Percentiles rank a stretch among this genome's conserved stretches.
phyloP scores from a whole-genome alignment of 2,113 vertebrate species.

The Zosterops hypoxanthus region DNA sequence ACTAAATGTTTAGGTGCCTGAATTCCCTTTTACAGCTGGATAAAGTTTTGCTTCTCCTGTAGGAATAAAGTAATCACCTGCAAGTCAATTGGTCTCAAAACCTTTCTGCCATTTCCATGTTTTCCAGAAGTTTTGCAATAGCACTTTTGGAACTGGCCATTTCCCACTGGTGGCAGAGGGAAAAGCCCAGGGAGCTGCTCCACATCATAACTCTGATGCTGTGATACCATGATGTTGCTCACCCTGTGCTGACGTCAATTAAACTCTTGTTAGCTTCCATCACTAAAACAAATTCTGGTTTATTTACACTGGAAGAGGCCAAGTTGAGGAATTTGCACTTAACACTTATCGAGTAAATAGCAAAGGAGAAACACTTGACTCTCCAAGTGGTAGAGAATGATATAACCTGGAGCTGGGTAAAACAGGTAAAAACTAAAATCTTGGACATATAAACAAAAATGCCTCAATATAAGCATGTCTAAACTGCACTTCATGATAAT shows the following conservation, averaged over 20 bases:
- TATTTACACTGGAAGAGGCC: not conserved
- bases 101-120: not conserved
- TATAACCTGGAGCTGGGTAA: not conserved
- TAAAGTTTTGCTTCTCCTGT: not conserved
- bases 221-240: not conserved
- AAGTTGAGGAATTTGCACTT: not conserved
- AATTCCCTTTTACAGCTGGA: not conserved
- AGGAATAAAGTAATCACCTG: not conserved
- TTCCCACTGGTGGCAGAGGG: not conserved
- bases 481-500: not conserved
- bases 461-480: not conserved
- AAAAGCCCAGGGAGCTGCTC: not conserved
- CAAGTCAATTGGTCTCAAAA: not conserved
- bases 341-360: not conserved
- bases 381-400: not conserved
- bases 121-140: not conserved
- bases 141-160: not conserved
- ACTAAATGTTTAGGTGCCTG: not conserved
- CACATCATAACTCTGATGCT: not conserved
- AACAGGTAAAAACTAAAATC: not conserved
- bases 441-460: not conserved
- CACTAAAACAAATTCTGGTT: not conserved
- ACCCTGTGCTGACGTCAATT: not conserved
- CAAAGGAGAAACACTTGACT: not conserved
- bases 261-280: not conserved